Conservation (phyloP, 2,113 vertebrate genomes). For the Sus scrofa region DNA sequence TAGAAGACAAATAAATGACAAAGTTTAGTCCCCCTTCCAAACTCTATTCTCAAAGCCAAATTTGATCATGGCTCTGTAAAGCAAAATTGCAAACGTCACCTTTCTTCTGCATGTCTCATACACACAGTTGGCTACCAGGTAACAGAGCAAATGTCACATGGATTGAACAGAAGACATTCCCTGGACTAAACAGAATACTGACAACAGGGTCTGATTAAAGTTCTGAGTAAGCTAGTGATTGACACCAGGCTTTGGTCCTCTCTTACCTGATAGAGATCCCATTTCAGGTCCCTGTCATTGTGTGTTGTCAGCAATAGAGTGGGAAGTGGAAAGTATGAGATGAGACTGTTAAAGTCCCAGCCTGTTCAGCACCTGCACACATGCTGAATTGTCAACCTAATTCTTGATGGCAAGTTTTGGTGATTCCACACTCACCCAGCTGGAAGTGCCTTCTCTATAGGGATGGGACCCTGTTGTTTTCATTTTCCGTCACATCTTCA, state of each 20-base stretch:
- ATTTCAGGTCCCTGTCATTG: fast-evolving
- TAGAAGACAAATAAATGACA: not conserved
- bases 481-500: not conserved
- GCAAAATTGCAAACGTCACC: fast-evolving
- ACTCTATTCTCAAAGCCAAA: not conserved
- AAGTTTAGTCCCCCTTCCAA: not conserved
- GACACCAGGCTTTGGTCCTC: not conserved
- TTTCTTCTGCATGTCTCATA: fast-evolving
- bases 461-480: too few relatives aligned
- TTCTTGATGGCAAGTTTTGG: not conserved
- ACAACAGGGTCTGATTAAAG: fast-evolving
- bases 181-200: fast-evolving
- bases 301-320: fast-evolving
- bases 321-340: fast-evolving
- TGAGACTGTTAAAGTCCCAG: not conserved
- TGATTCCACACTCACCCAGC: fast-evolving
- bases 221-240: not conserved
- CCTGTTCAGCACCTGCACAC: fast-evolving
- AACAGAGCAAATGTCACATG: fast-evolving
- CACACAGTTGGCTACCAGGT: fast-evolving
- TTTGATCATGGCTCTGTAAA: fast-evolving
- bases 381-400: fast-evolving
- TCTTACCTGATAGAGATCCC: not conserved
- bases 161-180: fast-evolving
- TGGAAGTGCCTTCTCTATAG: not conserved